A percentile compares a stretch with the other conserved stretches of the same genome.
phyloP scores from a whole-genome alignment of 1,140 invertebrate genomes.

The Brachionus paranguensis region DNA sequence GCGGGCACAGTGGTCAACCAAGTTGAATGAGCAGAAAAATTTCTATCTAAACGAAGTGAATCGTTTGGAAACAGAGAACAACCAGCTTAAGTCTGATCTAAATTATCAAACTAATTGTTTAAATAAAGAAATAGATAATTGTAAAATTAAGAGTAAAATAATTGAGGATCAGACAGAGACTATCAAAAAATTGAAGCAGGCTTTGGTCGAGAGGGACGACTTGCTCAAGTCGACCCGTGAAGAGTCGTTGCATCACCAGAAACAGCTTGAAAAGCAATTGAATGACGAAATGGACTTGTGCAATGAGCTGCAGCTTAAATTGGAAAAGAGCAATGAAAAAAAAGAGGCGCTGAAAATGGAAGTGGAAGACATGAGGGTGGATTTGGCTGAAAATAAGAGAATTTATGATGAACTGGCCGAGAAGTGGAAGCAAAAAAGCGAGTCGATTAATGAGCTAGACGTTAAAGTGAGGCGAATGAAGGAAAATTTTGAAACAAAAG shows the following conservation, averaged over 20 bases:
- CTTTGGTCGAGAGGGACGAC: slow-evolving; percentile 10
- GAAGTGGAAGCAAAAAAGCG: slow-evolving; percentile 34
- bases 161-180: slow-evolving; percentile 35
- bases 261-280: slow-evolving; percentile 29
- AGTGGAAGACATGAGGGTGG: neutral
- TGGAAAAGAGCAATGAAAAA: slow-evolving; percentile 32
- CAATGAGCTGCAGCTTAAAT: slow-evolving; percentile 23
- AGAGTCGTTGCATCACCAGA: slow-evolving; percentile 3
- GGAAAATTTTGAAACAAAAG: slow-evolving; percentile 6
- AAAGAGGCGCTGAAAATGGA: slow-evolving; percentile 4
- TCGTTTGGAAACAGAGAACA: slow-evolving; percentile 16
- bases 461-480: slow-evolving; percentile 31
- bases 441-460: slow-evolving; percentile 18
- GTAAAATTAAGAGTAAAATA: slow-evolving; percentile 32
- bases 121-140: neutral
- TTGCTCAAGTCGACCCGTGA: neutral
- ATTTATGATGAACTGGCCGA: slow-evolving; percentile 19
- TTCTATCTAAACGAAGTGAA: slow-evolving; percentile 6
- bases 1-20: neutral
- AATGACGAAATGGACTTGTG: slow-evolving; percentile 34
- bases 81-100: slow-evolving; percentile 5
- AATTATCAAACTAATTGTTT: neutral
- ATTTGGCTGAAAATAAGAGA: neutral
- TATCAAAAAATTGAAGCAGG: slow-evolving; percentile 35
- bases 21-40: slow-evolving; percentile 23